These are phyloP conservation scores for Frieseomelitta varia DNA, from an alignment of 1,140 invertebrate genomes.

Conservation along the genomic window DNA sequence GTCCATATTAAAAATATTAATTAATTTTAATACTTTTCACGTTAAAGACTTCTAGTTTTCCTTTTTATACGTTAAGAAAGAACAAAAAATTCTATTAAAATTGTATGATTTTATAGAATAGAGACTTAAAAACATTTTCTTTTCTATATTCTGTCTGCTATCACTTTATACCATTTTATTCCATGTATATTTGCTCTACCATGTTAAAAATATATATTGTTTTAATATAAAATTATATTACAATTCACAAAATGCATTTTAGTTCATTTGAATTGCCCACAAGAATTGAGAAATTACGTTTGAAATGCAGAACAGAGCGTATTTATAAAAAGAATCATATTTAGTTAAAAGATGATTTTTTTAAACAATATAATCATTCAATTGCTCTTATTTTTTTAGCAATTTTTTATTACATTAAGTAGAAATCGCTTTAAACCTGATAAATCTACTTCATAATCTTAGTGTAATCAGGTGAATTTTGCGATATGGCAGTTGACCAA, in stretches of 20 bases:
- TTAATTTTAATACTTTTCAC: too few species aligned
- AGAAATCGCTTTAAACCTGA: not conserved
- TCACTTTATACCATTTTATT: not conserved
- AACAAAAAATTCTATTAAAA: not conserved
- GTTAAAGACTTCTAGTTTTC: not conserved
- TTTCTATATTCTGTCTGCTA: not conserved
- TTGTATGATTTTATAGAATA: not conserved
- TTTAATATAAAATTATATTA: not conserved
- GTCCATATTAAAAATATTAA: too few species aligned
- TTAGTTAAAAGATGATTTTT: not conserved
- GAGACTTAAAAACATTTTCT: not conserved
- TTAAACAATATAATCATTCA: not conserved
- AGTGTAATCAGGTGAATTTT: not conserved
- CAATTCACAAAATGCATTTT: not conserved
- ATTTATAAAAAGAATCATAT: not conserved
- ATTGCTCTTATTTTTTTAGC: not conserved
- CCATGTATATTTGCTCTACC: not conserved
- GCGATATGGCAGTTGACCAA: not conserved
- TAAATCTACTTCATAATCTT: not conserved
- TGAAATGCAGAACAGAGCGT: not conserved
- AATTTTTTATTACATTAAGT: not conserved
- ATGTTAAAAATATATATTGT: not conserved
- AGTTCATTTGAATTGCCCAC: not conserved
- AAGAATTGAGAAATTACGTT: not conserved
- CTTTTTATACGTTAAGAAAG: not conserved